A percentile compares a stretch with the other conserved stretches of the same genome.
phyloP scores from a whole-genome alignment of 2,113 vertebrate genomes.

The Poecile atricapillus region DNA sequence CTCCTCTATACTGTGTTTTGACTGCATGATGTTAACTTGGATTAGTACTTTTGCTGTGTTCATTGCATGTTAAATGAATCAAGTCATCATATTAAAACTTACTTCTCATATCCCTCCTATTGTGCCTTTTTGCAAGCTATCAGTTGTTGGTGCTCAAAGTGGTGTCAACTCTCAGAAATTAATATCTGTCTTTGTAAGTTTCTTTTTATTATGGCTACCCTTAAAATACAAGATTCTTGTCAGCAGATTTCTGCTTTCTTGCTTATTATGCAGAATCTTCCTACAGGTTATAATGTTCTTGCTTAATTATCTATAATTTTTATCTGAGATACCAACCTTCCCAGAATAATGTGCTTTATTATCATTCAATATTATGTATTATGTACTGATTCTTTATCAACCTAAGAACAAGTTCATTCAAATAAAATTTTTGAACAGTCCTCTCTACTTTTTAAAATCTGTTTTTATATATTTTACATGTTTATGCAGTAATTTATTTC shows the following conservation, averaged over 20 bases:
- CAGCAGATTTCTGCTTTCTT: conserved; percentile 25
- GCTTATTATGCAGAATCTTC: neutral
- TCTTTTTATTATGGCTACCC: conserved; percentile 62
- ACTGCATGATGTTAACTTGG: conserved; percentile 48
- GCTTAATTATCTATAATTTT: neutral
- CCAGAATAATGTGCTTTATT: neutral
- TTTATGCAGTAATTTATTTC: neutral
- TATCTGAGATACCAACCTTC: neutral
- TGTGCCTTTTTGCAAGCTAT: conserved; percentile 69
- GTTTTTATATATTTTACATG: neutral
- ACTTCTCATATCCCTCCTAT: conserved; percentile 53
- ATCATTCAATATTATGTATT: neutral
- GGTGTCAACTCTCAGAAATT: conserved; percentile 71
- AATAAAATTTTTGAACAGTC: neutral
- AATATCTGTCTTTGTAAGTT: conserved; percentile 71
- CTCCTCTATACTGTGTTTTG: neutral
- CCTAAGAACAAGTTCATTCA: neutral
- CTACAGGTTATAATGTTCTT: neutral
- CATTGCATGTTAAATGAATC: conserved; percentile 58
- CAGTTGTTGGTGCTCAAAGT: conserved; percentile 70
- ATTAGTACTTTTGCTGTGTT: conserved; percentile 51
- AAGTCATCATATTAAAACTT: conserved; percentile 30
- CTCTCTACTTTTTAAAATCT: neutral
- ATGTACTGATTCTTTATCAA: neutral
- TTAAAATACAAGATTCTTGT: conserved; percentile 39